Conservation (phyloP, 2,888 invertebrate species). For the Anoplius nigerrimus region DNA sequence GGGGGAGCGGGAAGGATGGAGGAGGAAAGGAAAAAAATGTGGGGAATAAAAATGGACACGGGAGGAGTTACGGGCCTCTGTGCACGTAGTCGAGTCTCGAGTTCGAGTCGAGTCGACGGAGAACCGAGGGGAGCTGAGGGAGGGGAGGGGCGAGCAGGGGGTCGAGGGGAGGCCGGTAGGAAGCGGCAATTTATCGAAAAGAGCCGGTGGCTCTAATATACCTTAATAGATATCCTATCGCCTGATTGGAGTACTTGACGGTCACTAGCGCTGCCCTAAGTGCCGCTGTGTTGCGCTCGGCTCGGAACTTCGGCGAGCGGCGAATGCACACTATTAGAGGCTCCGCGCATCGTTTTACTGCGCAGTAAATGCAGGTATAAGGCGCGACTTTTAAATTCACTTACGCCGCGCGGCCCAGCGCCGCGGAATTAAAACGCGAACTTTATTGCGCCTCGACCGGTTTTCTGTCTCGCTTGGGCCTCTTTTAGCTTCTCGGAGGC, state of each 20-base stretch:
- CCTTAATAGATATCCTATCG: constrained; percentile 66
- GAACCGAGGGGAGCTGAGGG: constrained; percentile 3
- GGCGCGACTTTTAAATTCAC: constrained; percentile 70
- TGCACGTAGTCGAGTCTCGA: constrained; percentile 29
- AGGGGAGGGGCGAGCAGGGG: neutral
- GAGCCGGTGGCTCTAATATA: constrained; percentile 57
- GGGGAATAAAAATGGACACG: too few species aligned
- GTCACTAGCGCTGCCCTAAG: constrained; percentile 52
- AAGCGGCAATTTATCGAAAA: constrained; percentile 51
- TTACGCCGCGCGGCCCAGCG: constrained; percentile 54
- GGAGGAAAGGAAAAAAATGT: too few species aligned
- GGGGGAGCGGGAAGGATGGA: too few species aligned
- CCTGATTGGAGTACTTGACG: constrained; percentile 51
- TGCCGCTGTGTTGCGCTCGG: constrained; percentile 30
- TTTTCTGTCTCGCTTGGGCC: constrained; percentile 49
- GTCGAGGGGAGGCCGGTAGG: constrained; percentile 19
- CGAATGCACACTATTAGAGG: constrained; percentile 65
- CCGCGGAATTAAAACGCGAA: constrained; percentile 65
- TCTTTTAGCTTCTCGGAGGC: neutral
- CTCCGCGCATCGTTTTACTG: constrained; percentile 64
- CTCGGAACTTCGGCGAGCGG: constrained; percentile 50
- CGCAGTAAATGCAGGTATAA: constrained; percentile 67
- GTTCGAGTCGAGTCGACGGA: neutral
- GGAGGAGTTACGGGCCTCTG: too few species aligned
- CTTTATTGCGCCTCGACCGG: constrained; percentile 60